Evolutionary conservation across 2,113 vertebrate species (phyloP).

Genomic region (Leptodactylus fuscus): DNA sequence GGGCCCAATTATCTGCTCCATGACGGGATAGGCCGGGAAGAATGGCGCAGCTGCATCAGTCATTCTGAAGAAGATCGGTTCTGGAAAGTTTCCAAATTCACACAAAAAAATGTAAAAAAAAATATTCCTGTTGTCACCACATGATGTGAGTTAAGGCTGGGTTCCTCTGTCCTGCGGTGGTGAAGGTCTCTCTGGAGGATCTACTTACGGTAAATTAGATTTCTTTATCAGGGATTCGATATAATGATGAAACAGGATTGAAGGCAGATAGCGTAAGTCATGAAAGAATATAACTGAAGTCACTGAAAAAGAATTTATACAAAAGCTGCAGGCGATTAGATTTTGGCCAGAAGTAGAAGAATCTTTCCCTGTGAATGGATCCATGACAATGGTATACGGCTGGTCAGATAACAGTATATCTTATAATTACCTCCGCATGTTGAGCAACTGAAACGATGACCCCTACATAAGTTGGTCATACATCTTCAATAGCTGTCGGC

Average conservation of each 20-base stretch:
- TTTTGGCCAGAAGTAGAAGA: background rate
- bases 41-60: constrained; percentile 51
- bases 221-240: background rate
- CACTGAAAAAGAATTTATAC: background rate
- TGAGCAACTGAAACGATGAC: background rate
- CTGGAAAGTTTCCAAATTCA: constrained; percentile 38
- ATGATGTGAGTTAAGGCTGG: background rate
- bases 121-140: background rate
- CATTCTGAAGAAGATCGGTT: background rate
- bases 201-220: background rate
- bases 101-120: background rate
- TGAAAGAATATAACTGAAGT: constrained; percentile 1
- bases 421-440: background rate
- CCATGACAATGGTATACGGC: no score
- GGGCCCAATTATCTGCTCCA: constrained; percentile 46
- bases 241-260: background rate
- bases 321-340: constrained; percentile 1
- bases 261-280: background rate
- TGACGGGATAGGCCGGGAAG: constrained; percentile 26
- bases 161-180: background rate
- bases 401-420: background rate
- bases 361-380: background rate
- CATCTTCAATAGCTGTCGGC: no score
- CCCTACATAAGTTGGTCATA: no score
- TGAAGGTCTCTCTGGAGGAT: background rate